Conservation (phyloP, 35 echinoderm and acorn worm species). For the Heliocidaris tuberculata region DNA sequence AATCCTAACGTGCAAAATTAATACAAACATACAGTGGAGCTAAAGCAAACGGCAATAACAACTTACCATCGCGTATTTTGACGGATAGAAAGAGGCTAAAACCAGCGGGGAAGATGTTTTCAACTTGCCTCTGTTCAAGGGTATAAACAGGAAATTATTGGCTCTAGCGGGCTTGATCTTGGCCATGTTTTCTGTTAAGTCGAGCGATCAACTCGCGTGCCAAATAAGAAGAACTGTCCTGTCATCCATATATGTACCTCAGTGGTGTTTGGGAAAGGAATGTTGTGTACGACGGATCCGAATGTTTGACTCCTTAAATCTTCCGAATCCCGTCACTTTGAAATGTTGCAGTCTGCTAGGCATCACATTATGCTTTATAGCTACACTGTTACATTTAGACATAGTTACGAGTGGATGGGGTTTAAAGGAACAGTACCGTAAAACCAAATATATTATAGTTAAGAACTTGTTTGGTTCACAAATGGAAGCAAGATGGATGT, state of each 20-base stretch:
- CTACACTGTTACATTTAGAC: no score
- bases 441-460: no score
- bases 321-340: not conserved
- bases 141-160: conserved; percentile 13
- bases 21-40: not conserved
- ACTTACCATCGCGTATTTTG: not conserved
- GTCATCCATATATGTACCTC: not conserved
- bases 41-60: not conserved
- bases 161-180: not conserved
- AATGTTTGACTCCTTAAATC: not conserved
- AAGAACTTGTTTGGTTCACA: no score
- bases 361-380: not conserved
- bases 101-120: not conserved
- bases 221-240: not conserved
- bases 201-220: not conserved
- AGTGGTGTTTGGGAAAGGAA: not conserved
- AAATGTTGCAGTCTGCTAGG: not conserved
- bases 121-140: not conserved
- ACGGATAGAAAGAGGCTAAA: not conserved
- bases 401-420: no score
- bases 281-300: not conserved
- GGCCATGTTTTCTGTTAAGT: not conserved
- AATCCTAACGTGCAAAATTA: not conserved
- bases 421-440: no score
- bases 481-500: no score